Percentiles rank a stretch among this genome's conserved stretches.
These are phyloP conservation scores for Diarsia brunnea DNA, from an alignment of 2,888 invertebrate species.

Conservation along the genomic window DNA sequence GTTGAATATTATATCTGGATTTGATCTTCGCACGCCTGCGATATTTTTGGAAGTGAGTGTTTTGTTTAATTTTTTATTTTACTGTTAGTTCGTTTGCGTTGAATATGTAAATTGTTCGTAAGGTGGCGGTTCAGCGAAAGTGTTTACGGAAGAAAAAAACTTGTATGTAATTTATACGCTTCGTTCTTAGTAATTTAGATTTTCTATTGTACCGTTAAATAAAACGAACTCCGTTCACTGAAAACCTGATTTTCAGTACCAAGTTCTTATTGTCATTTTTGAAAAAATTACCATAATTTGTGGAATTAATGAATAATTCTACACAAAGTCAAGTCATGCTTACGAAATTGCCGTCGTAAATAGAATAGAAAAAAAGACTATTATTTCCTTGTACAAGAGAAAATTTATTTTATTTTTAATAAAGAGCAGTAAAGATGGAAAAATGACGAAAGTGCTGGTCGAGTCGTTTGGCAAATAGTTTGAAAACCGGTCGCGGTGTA, in stretches of 20 bases:
- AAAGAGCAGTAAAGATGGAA: not conserved
- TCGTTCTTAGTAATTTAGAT: slow-evolving; percentile 10
- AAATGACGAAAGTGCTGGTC: slow-evolving; percentile 13
- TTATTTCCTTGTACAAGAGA: not conserved
- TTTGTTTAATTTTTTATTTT: slow-evolving; percentile 33
- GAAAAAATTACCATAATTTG: slow-evolving; percentile 33
- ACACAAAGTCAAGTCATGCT: slow-evolving; percentile 57
- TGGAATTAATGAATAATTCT: slow-evolving; percentile 61
- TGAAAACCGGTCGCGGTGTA: slow-evolving; percentile 41
- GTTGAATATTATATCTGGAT: slow-evolving; percentile 59
- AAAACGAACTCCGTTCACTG: not conserved
- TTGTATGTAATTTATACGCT: slow-evolving; percentile 17
- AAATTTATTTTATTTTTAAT: slow-evolving; percentile 4
- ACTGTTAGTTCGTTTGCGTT: slow-evolving; percentile 37
- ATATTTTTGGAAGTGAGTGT: slow-evolving; percentile 60
- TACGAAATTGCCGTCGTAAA: slow-evolving; percentile 32
- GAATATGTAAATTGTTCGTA: slow-evolving; percentile 61
- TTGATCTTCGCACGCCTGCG: slow-evolving; percentile 48
- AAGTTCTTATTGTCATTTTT: not conserved
- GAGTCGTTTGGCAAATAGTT: slow-evolving; percentile 20
- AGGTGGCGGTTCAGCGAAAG: slow-evolving; percentile 64
- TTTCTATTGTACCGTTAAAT: slow-evolving; percentile 14
- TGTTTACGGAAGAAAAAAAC: slow-evolving; percentile 49
- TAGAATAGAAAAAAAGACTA: slow-evolving; percentile 6
- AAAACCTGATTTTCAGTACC: not conserved